These are phyloP conservation scores for Sebastes variabilis DNA, from an alignment of 2,797 vertebrate genomes.

Conservation along the genomic window DNA sequence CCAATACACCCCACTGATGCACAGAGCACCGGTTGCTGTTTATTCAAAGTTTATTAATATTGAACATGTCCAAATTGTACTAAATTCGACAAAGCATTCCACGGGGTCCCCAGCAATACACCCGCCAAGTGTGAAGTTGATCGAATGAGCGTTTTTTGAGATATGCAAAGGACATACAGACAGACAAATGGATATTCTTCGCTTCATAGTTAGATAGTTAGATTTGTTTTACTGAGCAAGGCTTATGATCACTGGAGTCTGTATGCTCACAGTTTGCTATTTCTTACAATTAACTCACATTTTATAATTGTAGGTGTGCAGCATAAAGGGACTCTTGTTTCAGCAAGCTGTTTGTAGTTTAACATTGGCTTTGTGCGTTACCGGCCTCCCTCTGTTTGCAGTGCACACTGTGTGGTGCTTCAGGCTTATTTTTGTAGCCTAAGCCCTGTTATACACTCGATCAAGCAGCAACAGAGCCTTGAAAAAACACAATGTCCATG, in stretches of 20 bases:
- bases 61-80: too few relatives aligned
- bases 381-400: constrained; percentile 5
- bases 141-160: too few relatives aligned
- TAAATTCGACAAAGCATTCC: too few relatives aligned
- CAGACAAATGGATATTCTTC: too few relatives aligned
- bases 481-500: constrained; percentile 10
- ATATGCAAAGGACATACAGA: too few relatives aligned
- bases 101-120: too few relatives aligned
- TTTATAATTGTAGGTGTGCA: neutral
- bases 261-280: neutral
- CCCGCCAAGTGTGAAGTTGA: too few relatives aligned
- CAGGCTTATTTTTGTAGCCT: constrained; percentile 36
- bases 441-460: constrained; percentile 43
- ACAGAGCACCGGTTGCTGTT: too few relatives aligned
- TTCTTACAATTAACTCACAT: neutral
- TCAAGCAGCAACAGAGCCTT: constrained; percentile 25
- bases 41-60: too few relatives aligned
- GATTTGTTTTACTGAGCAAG: neutral
- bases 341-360: neutral
- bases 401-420: constrained; percentile 26
- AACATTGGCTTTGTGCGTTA: neutral
- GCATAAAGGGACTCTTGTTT: neutral
- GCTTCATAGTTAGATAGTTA: too few relatives aligned
- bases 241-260: neutral
- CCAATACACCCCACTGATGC: too few relatives aligned